Percentiles rank a stretch among this genome's conserved stretches.
These are phyloP conservation scores for Drosophila neutralis DNA, from an alignment of 2,888 invertebrate genomes.

Conservation along the genomic window DNA sequence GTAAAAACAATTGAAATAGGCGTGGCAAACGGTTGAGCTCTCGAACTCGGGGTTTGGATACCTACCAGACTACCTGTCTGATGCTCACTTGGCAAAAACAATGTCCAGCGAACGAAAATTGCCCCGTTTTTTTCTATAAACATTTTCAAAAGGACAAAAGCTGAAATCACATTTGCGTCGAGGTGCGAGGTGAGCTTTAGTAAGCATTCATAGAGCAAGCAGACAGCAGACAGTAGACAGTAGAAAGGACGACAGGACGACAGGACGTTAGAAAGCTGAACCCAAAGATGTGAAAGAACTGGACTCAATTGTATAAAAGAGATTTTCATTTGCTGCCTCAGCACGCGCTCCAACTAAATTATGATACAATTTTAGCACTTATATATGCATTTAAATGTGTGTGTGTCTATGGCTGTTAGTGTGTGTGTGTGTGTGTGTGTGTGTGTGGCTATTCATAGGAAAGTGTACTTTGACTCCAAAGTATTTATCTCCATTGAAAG, in stretches of 20 bases:
- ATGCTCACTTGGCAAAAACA: slow-evolving; percentile 51
- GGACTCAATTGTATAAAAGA: slow-evolving; percentile 29
- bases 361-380: slow-evolving; percentile 46
- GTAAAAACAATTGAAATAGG: slow-evolving; percentile 54
- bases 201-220: background rate
- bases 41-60: background rate
- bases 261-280: slow-evolving; percentile 6
- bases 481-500: slow-evolving; percentile 42
- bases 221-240: slow-evolving; percentile 3
- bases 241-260: background rate
- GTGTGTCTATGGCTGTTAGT: too few relatives aligned
- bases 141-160: slow-evolving; percentile 55
- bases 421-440: too few relatives aligned
- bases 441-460: background rate
- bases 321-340: slow-evolving; percentile 50
- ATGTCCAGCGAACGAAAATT: slow-evolving; percentile 33
- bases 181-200: slow-evolving; percentile 23
- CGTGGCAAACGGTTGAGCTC: slow-evolving; percentile 37
- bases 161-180: slow-evolving; percentile 51
- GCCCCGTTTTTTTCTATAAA: slow-evolving; percentile 47
- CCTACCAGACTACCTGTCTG: slow-evolving; percentile 31
- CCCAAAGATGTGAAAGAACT: slow-evolving; percentile 14
- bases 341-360: slow-evolving; percentile 44
- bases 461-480: slow-evolving; percentile 25
- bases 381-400: background rate